phyloP scores from a whole-genome alignment of 2,888 invertebrate species.

The Callosobruchus maculatus region DNA sequence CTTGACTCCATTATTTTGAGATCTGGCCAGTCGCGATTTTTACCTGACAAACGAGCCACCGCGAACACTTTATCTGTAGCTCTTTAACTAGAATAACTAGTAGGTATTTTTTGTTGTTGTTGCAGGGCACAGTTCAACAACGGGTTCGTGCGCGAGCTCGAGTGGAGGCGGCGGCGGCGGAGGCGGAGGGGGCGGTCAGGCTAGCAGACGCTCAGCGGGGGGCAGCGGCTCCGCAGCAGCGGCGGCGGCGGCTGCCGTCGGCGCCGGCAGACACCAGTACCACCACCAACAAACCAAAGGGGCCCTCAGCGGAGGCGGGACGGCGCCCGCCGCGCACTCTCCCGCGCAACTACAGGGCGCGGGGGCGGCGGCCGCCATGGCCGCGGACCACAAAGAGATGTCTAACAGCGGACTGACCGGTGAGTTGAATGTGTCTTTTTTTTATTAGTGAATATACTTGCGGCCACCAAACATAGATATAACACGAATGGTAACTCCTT shows the following conservation, averaged over 20 bases:
- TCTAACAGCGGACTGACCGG: slow-evolving; percentile 45
- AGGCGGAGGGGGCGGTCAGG: slow-evolving; percentile 20
- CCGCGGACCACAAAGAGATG: slow-evolving; percentile 45
- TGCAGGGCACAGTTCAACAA: slow-evolving; percentile 46
- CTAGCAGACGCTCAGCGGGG: slow-evolving; percentile 10
- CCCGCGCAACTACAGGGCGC: slow-evolving; percentile 25
- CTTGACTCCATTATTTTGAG: too few species aligned
- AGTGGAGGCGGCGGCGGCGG: slow-evolving; percentile 47
- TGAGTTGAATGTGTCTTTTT: slow-evolving; percentile 20
- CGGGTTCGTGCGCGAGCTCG: slow-evolving; percentile 66
- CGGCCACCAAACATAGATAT: too few species aligned
- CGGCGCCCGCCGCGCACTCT: slow-evolving; percentile 32
- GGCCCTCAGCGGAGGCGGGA: slow-evolving; percentile 36
- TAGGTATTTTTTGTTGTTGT: too few species aligned
- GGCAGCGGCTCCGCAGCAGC: slow-evolving; percentile 19
- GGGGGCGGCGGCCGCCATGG: slow-evolving; percentile 30
- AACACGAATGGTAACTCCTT: too few species aligned
- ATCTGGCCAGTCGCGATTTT: too few species aligned
- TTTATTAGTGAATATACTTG: not conserved
- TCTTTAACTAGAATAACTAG: too few species aligned
- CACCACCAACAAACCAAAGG: slow-evolving; percentile 47
- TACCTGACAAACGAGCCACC: too few species aligned
- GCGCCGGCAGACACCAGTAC: slow-evolving; percentile 27
- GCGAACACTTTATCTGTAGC: too few species aligned
- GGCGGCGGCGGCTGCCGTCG: slow-evolving; percentile 44